Evolutionary conservation across 2,113 vertebrate genomes (phyloP), one percentile per base, ranked within the genome.

Genomic region (Mellivora capensis): DNA sequence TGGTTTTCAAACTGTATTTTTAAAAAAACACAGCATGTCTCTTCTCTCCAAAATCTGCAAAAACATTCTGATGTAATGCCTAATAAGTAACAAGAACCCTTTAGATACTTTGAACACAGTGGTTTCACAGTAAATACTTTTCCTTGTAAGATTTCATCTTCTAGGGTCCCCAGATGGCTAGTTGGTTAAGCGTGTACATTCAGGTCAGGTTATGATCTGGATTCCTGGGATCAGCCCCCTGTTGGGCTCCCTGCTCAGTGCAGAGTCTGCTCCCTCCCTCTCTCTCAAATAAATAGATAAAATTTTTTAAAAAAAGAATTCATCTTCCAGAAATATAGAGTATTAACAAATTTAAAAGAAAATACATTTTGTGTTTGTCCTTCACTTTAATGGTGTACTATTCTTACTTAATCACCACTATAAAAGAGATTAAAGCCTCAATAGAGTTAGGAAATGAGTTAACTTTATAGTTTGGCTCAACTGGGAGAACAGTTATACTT

Each of bases 391-490:
- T 69, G n/a, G 15, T 81, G 23, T 0, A 67, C 21, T 61, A 23
- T 86, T 96, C 62, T 91, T 90, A 59, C 27, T 80, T 88, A 91
- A 85, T 76, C 25, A 88, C 61, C 39, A 61, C n/a, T 57, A 47
- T 61, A 86, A 81, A 86, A 76, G 4, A 77, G 34, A 76, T 31
- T 15, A 37, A 94, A 17, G 21, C 93, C 7, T 83, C 87, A 69
- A 12, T 47, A 20, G 8, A 93, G 4, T 71, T 14, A 96, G 20
- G 14, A 81, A 82, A 82, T 92, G 23, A 90, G 37, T 71, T 83
- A 82, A 92, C 86, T 94, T 92, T 89, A 74, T 89, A 74, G 4
- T 54, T 86, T n/a, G 67, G 17, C 17, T 87, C n/a, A 86, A 89
- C 18, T 31, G 67, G 12, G 25, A 95, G 9, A 91, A 67, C 37